phyloP scores from a whole-genome alignment of 2,113 vertebrate species.

The Procavia capensis region DNA sequence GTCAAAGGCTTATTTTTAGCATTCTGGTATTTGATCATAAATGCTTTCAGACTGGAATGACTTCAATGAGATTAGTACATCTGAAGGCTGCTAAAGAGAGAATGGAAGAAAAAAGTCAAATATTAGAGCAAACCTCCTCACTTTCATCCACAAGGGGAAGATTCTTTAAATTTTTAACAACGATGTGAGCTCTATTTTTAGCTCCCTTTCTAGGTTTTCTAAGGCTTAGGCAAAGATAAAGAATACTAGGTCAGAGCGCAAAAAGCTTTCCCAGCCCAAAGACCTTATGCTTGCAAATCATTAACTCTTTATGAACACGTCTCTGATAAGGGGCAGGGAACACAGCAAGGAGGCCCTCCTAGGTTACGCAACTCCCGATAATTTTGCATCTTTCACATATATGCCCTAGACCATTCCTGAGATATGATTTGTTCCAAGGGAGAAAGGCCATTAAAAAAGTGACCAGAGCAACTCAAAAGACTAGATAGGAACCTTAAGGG shows the following conservation, averaged over 20 bases:
- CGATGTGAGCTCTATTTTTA: slow-evolving; percentile 76
- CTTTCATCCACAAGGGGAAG: slow-evolving; percentile 29
- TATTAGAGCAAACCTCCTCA: slow-evolving; percentile 63
- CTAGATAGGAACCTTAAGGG: too few relatives aligned
- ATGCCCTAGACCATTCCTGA: neutral
- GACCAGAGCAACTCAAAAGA: too few relatives aligned
- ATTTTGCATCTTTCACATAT: neutral
- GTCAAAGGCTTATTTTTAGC: slow-evolving; percentile 75
- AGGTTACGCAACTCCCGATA: neutral
- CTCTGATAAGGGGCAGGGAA: neutral
- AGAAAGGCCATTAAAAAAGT: neutral
- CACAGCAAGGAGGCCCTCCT: neutral
- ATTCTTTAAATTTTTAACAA: slow-evolving; percentile 66
- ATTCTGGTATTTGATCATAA: slow-evolving; percentile 62
- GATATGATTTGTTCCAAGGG: neutral
- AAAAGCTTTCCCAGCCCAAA: slow-evolving; percentile 52
- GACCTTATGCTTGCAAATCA: neutral
- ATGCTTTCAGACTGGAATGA: slow-evolving; percentile 66
- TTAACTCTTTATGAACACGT: slow-evolving; percentile 26
- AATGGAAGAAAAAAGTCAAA: slow-evolving; percentile 45
- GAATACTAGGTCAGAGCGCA: slow-evolving; percentile 45
- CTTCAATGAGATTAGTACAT: slow-evolving; percentile 64
- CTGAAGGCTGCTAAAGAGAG: slow-evolving; percentile 41
- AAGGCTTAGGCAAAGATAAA: slow-evolving; percentile 42
- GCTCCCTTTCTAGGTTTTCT: slow-evolving; percentile 37